These are phyloP conservation scores for Tubiluchus corallicola DNA, from an alignment of 2,888 invertebrate genomes.

Conservation along the genomic window DNA sequence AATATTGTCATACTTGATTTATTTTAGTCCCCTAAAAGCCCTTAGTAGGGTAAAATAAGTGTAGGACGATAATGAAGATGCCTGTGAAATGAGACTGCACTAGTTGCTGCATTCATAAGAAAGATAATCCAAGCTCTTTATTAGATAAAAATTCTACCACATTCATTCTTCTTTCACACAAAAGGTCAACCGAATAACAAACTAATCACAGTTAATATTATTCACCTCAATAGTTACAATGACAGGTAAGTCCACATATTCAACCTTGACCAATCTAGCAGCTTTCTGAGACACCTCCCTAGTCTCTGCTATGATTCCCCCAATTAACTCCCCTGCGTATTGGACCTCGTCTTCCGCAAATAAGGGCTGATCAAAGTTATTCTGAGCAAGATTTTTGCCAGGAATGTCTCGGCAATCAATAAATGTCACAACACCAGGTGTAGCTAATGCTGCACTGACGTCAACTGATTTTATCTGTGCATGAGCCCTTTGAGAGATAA, in stretches of 20 bases:
- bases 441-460: constrained; percentile 45
- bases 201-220: too few relatives aligned
- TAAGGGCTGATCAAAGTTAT: constrained; percentile 51
- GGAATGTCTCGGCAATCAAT: constrained; percentile 56
- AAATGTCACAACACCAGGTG: constrained; percentile 64
- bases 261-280: constrained; percentile 53
- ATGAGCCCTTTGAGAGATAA: constrained; percentile 58
- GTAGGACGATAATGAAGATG: too few relatives aligned
- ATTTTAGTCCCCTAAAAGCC: too few relatives aligned
- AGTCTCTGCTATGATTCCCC: constrained; percentile 56
- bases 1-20: too few relatives aligned
- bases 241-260: constrained; percentile 60
- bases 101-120: too few relatives aligned
- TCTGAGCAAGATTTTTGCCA: constrained; percentile 43
- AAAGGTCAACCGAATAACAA: too few relatives aligned
- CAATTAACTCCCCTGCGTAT: constrained; percentile 61
- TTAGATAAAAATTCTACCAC: too few relatives aligned
- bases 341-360: constrained; percentile 44
- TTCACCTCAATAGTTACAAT: constrained; percentile 58
- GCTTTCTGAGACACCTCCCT: constrained; percentile 63
- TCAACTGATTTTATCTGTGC: constrained; percentile 60
- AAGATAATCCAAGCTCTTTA: too few relatives aligned
- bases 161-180: too few relatives aligned
- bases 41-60: too few relatives aligned
- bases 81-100: too few relatives aligned